Conservation (phyloP, 1,140 invertebrate genomes). For the Amyelois transitella region DNA sequence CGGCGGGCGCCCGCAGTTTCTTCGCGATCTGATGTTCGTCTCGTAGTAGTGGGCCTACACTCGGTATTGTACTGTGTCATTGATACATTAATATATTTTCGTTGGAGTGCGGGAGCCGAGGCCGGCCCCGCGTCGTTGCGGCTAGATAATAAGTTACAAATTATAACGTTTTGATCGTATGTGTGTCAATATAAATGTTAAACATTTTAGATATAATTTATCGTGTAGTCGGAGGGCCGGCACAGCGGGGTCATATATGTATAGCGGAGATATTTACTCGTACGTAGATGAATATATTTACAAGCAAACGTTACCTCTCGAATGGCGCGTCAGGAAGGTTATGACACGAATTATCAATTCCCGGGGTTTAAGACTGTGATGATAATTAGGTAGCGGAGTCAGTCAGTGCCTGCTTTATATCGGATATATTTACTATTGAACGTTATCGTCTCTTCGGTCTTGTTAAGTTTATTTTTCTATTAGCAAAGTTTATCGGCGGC, state of each 20-base stretch:
- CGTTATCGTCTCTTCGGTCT: constrained; percentile 6
- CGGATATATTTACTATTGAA: constrained; percentile 10
- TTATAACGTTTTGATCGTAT: constrained; percentile 24
- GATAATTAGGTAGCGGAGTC: constrained; percentile 15
- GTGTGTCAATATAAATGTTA: constrained; percentile 35
- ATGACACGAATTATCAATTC: constrained; percentile 11
- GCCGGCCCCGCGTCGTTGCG: not conserved
- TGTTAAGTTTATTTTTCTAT: constrained; percentile 31
- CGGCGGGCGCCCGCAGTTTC: not conserved
- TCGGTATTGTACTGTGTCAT: constrained; percentile 15
- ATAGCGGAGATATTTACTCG: constrained; percentile 11
- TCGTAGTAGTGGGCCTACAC: constrained; percentile 1
- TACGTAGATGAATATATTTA: constrained; percentile 23
- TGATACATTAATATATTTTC: constrained; percentile 18
- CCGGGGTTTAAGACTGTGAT: constrained; percentile 32
- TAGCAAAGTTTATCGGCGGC: constrained; percentile 6
- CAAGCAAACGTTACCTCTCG: constrained; percentile 26
- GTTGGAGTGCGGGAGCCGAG: constrained; percentile 8
- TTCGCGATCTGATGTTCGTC: not conserved
- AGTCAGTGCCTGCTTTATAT: constrained; percentile 26
- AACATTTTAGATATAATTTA: constrained; percentile 23
- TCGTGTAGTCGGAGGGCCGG: not conserved
- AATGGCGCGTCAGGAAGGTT: constrained; percentile 12
- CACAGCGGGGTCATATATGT: not conserved
- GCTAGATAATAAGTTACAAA: constrained; percentile 7